These are phyloP conservation scores for Rhadinocentrus ornatus DNA, from an alignment of 2,797 vertebrate species.

Conservation along the genomic window DNA sequence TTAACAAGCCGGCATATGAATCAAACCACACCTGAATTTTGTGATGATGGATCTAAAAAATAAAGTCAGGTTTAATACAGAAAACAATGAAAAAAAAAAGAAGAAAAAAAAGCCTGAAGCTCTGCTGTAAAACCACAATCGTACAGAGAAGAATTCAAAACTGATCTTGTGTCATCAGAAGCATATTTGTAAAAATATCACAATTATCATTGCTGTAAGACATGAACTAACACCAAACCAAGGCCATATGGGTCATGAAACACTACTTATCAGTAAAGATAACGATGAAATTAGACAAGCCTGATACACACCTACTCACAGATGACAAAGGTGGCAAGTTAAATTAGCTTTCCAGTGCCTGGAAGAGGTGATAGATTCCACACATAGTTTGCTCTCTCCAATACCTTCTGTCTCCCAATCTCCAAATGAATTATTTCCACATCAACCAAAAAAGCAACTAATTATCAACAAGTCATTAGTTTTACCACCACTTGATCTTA, in stretches of 20 bases:
- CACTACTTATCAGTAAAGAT: constrained; percentile 40
- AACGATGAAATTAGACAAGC: constrained; percentile 54
- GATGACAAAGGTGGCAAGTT: constrained; percentile 46
- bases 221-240: constrained; percentile 19
- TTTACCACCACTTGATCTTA: constrained; percentile 6
- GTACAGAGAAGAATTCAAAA: background rate
- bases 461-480: constrained; percentile 24
- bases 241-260: constrained; percentile 30
- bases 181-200: background rate
- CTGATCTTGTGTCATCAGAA: background rate
- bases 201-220: background rate
- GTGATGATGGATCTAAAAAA: too few species aligned
- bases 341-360: constrained; percentile 57
- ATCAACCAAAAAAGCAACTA: constrained; percentile 45
- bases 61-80: background rate
- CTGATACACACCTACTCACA: constrained; percentile 42
- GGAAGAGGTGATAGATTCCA: constrained; percentile 72
- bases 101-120: background rate
- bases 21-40: too few species aligned
- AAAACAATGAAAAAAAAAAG: too few species aligned
- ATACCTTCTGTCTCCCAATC: constrained; percentile 34
- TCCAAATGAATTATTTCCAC: constrained; percentile 59
- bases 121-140: background rate
- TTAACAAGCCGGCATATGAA: background rate
- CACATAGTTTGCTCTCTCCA: constrained; percentile 55